Base-by-base conservation (phyloP, 2,113 vertebrate species). In the Jacana jacana region DNA sequence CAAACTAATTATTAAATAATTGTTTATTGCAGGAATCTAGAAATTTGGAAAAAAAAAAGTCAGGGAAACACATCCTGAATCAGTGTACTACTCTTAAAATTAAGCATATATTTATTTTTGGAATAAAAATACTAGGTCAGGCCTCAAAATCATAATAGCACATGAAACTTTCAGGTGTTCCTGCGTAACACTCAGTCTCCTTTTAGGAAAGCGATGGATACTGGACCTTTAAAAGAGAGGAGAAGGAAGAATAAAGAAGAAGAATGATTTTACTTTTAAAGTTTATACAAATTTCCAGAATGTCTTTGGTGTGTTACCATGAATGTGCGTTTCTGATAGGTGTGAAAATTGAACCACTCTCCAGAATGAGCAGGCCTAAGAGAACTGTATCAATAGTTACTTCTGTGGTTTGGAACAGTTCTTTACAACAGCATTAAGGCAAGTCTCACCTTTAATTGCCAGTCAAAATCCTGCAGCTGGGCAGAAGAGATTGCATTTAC, bases 391-490 rank as follows among this genome's bases (percentile, higher is more conserved):
- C 40, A 57, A 6, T 10, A 83, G 15, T 44, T 57, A 63, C 6
- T 70, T 49, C 39, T 33, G 57, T 25, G 7, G 11, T 44, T 25
- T 4, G 22, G 13, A 82, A 63, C 10, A 25, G n/a, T 72, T 48
- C 27, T 63, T 76, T 80, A 23, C 57, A 63, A 49, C 9, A 83
- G 39, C 22, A 51, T 33, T 28, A 83, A 24, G 27, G 22, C 37
- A 86, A 17, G 4, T 82, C 88, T 97, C 81, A 99, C 99, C 98
- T 99, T 99, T 75, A 99, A 97, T 86, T 99, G 99, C 99, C 99
- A 99, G 97, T 99, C 99, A 96, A 99, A 99, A 97, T 99, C 98
- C 89, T 99, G 98, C 46, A 99, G 98, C 44, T 98, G 98, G 6
- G 98, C 96, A 88, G 98, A 98, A 42, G 99, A 99, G 88, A 99